Percentiles rank a stretch among this genome's conserved stretches.
Conservation (phyloP, 2,113 vertebrate genomes). For the Protobothrops mucrosquamatus region DNA sequence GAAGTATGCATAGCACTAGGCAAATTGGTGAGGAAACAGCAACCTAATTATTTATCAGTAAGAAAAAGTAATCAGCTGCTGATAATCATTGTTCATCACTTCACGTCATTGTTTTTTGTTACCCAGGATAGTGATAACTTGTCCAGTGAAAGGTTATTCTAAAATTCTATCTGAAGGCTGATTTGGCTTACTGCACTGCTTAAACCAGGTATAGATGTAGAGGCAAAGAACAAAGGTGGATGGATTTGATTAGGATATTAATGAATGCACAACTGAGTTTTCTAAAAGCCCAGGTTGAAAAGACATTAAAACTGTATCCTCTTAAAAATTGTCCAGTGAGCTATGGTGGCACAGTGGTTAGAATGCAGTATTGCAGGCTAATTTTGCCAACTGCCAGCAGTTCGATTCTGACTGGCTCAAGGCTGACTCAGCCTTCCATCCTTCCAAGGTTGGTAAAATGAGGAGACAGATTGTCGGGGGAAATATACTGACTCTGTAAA, state of each 20-base stretch:
- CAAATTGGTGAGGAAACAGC: constrained; percentile 22
- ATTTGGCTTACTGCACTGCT: constrained; percentile 1
- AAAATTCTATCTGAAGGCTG: not conserved
- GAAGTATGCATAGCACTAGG: not conserved
- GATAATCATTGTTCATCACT: constrained; percentile 39
- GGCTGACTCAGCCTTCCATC: not conserved
- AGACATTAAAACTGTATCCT: not conserved
- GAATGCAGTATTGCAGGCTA: not conserved
- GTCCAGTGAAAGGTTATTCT: constrained; percentile 33
- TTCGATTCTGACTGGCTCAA: not conserved
- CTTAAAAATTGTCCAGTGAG: not conserved
- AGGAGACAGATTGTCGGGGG: not conserved
- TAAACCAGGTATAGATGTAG: not conserved
- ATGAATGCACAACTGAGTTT: not conserved
- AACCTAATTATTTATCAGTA: constrained; percentile 32
- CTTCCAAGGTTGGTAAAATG: not conserved
- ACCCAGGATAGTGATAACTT: constrained; percentile 10
- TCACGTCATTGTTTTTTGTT: constrained; percentile 20
- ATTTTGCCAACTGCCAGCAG: not conserved
- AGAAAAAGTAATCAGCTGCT: constrained; percentile 35
- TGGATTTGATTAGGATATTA: not conserved
- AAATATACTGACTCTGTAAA: not conserved
- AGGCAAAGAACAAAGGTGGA: not conserved
- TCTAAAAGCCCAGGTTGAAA: not conserved
- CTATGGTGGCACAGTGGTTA: not conserved